Percentiles rank a stretch among this genome's conserved stretches.
Evolutionary conservation across 2,113 vertebrate genomes (phyloP).

Genomic region (Pardalotus punctatus): DNA sequence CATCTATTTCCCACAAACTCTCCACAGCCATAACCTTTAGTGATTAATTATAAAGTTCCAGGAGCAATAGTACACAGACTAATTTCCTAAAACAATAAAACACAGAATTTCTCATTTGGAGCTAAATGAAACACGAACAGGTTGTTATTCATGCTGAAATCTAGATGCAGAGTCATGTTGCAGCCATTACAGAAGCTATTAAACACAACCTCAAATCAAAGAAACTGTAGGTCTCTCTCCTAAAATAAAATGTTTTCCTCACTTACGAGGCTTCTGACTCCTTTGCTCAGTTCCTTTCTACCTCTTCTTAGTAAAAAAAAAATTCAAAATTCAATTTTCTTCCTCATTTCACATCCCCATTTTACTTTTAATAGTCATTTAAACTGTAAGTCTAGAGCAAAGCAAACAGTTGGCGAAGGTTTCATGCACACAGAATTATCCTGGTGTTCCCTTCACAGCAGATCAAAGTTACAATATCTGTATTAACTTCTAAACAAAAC

Average conservation of each 20-base stretch:
- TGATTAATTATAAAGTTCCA: conserved; percentile 78
- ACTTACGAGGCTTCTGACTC: conserved; percentile 13
- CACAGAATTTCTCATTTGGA: conserved; percentile 79
- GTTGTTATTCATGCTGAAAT: conserved; percentile 80
- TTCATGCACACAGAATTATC: background rate
- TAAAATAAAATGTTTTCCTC: conserved; percentile 66
- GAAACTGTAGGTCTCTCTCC: conserved; percentile 64
- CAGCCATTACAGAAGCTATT: conserved; percentile 80
- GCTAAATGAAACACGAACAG: conserved; percentile 74
- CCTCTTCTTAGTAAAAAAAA: background rate
- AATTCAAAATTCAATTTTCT: conserved; percentile 30
- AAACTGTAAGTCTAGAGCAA: conserved; percentile 25
- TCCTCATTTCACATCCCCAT: conserved; percentile 15
- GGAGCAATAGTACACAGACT: conserved; percentile 75
- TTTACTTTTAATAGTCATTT: conserved; percentile 24
- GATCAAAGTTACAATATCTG: background rate
- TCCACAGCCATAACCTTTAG: conserved; percentile 73
- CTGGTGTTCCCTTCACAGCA: background rate
- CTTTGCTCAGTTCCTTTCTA: conserved; percentile 8
- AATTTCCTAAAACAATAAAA: conserved; percentile 85
- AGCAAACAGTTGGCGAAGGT: conserved; percentile 24
- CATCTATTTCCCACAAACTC: conserved; percentile 74
- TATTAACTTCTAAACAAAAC: background rate
- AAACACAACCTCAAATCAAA: conserved; percentile 76
- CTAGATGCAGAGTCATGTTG: conserved; percentile 82